Conservation (phyloP, 2,113 vertebrate genomes). For the Pelvicachromis taeniatus region DNA sequence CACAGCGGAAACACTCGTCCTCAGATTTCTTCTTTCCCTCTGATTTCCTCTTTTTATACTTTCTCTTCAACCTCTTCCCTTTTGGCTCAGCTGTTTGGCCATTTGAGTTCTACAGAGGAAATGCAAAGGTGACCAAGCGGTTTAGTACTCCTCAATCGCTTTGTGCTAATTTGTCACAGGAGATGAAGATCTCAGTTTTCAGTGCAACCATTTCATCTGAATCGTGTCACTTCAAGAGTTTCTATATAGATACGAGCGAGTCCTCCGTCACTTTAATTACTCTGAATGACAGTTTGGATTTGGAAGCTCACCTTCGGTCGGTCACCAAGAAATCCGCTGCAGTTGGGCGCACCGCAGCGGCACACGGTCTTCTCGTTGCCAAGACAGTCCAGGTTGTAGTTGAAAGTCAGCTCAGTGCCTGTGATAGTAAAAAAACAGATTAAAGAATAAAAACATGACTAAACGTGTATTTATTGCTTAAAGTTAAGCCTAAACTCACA, state of each 20-base stretch:
- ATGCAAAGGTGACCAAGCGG: neutral
- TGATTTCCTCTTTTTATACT: constrained; percentile 79
- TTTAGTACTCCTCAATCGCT: accelerated
- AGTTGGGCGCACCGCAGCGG: constrained; percentile 93
- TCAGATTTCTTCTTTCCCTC: constrained; percentile 80
- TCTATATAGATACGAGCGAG: neutral
- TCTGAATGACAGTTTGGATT: neutral
- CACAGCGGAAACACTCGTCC: constrained; percentile 96
- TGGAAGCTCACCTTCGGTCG: constrained; percentile 84
- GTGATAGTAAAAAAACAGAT: neutral
- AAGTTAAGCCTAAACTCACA: accelerated
- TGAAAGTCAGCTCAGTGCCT: constrained; percentile 96
- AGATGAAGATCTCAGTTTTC: neutral
- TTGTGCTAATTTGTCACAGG: neutral
- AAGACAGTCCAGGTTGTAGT: constrained; percentile 97
- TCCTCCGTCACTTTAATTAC: too few species aligned
- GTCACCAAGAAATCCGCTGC: constrained; percentile 96
- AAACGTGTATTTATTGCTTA: neutral
- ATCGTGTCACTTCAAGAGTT: neutral
- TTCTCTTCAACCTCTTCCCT: constrained; percentile 86
- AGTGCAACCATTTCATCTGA: neutral
- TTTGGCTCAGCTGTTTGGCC: constrained; percentile 84
- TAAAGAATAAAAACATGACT: neutral
- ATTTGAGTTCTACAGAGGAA: constrained; percentile 60
- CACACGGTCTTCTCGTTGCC: constrained; percentile 97